Evolutionary conservation across 2,113 vertebrate species (phyloP).

Genomic region (Crotophaga sulcirostris): DNA sequence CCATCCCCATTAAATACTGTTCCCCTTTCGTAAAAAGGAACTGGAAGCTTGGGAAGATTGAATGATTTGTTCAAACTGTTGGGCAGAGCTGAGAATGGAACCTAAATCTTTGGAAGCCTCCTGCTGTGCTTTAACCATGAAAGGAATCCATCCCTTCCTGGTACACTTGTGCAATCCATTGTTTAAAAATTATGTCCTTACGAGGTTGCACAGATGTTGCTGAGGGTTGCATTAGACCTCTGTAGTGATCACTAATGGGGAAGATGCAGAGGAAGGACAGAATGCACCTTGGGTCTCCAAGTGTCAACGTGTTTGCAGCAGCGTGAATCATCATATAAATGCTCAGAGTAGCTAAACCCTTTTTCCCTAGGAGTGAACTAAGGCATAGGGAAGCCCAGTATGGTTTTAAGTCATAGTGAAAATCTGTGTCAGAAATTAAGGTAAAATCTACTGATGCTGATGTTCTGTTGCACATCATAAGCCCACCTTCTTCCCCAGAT

Average conservation of each 20-base stretch:
- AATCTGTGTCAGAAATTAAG: background rate
- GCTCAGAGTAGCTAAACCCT: background rate
- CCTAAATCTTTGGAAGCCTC: background rate
- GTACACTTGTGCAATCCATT: background rate
- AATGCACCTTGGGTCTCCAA: background rate
- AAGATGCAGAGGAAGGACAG: background rate
- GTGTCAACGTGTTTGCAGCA: background rate
- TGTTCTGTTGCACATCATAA: background rate
- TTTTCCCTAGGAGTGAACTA: background rate
- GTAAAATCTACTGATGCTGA: background rate
- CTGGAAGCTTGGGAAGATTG: background rate
- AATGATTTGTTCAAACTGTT: background rate
- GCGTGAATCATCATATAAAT: background rate
- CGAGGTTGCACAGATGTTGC: background rate
- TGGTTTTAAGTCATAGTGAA: background rate
- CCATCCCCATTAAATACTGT: background rate
- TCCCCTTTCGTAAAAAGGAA: background rate
- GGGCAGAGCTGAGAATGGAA: constrained; percentile 1
- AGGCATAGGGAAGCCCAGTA: background rate
- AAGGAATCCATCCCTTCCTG: constrained; percentile 11
- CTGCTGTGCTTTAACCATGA: background rate
- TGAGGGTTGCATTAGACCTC: background rate
- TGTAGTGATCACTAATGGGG: background rate
- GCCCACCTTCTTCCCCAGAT: background rate
- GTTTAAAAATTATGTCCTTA: background rate